These are phyloP conservation scores for Enteromius afrohamiltoni DNA, from an alignment of 2,797 vertebrate genomes.

Conservation along the genomic window DNA sequence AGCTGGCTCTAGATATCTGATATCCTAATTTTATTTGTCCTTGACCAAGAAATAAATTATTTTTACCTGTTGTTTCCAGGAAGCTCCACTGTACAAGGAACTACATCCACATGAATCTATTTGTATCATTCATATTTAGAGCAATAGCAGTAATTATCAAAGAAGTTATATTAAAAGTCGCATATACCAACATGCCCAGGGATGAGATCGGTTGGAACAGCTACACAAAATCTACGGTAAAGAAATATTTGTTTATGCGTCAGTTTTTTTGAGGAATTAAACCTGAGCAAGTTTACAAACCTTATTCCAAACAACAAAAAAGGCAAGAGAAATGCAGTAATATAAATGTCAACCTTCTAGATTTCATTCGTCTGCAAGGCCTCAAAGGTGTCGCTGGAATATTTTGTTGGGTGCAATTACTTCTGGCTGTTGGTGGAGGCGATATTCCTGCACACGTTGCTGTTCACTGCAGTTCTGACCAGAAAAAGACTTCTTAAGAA, in stretches of 20 bases:
- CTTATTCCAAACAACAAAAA: not conserved
- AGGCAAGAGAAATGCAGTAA: not conserved
- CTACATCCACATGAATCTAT: slow-evolving; percentile 98
- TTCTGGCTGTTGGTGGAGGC: slow-evolving; percentile 96
- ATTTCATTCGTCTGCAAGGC: slow-evolving; percentile 81
- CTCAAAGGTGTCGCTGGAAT: slow-evolving; percentile 88
- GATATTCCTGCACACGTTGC: slow-evolving; percentile 87
- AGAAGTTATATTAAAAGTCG: slow-evolving; percentile 79
- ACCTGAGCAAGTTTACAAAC: not conserved
- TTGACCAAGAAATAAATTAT: slow-evolving; percentile 42
- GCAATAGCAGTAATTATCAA: slow-evolving; percentile 85
- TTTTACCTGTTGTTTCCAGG: slow-evolving; percentile 73
- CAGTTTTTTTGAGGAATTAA: not conserved
- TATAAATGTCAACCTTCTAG: slow-evolving; percentile 69
- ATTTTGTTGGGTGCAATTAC: slow-evolving; percentile 90
- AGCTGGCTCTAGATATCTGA: slow-evolving; percentile 47
- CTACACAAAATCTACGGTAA: slow-evolving; percentile 81
- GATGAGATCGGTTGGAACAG: slow-evolving; percentile 85
- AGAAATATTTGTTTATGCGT: not conserved
- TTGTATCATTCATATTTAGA: slow-evolving; percentile 92
- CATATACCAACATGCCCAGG: slow-evolving; percentile 80
- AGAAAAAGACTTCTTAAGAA: slow-evolving; percentile 85
- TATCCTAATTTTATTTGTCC: slow-evolving; percentile 40
- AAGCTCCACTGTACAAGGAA: slow-evolving; percentile 97
- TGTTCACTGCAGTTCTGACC: slow-evolving; percentile 87